Base-by-base conservation (phyloP, 2,797 vertebrate genomes). In the Gambusia yucatana region DNA sequence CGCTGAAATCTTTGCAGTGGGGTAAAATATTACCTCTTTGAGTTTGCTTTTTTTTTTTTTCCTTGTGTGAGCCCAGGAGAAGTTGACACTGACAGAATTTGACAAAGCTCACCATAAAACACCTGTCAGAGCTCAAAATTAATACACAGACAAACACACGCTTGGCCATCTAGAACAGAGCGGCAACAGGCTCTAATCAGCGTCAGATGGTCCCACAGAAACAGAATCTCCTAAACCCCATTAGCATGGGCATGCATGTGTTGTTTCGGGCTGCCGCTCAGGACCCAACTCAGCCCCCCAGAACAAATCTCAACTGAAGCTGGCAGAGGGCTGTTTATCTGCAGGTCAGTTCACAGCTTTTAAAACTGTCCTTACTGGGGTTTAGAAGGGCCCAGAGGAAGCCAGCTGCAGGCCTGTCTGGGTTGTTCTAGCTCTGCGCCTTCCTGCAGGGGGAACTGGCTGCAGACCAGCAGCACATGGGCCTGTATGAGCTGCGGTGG, bases 261-360 rank as follows among this genome's bases (percentile, higher is more conserved):
- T 70, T 74, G 87, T 78, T 84, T 75, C 47, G 76, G 78, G 79
- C 88, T 88, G 87, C 91, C 89, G 83, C 91, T 91, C 82, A 85
- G 88, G 84, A 81, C 82, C 73, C 82, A 75, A 87, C 77, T 90
- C 86, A 71, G 85, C 73, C 86, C 43, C 83, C 86, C 50, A 82
- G 86, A 88, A 67, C 84, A 84, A 87, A 89, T 93, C 91, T 91
- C 91, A 57, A 69, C 90, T 87, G 92, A 83, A 76, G 84, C 90
- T 92, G 91, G 92, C 90, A 92, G 91, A 91, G 92, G 93, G 92
- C 93, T 95, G 94, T 95, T 94, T 94, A 94, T 95, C 94, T 95
- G 93, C 92, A 95, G 95, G 95, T 95, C 95, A 96, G 90, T 95
- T 96, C 94, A 94, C 95, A 96, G 95, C 95, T 95, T 96, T 95